Conservation (phyloP, 1,140 invertebrate genomes). For the Polypedilum vanderplanki region DNA sequence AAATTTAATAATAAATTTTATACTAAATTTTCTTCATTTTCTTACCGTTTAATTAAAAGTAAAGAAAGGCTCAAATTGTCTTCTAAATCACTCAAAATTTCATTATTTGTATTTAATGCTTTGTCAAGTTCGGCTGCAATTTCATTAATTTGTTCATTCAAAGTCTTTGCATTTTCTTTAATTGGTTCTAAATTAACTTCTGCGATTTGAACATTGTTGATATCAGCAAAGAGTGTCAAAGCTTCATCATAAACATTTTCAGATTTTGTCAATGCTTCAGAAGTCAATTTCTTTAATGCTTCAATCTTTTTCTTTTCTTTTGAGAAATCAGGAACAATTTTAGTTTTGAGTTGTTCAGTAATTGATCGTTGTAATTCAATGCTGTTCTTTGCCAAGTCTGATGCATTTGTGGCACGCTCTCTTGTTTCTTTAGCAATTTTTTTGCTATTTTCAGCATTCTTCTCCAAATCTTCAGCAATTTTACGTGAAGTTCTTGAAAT, state of each 20-base stretch:
- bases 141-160: slow-evolving; percentile 47
- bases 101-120: slow-evolving; percentile 35
- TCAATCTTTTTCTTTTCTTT: slow-evolving; percentile 59
- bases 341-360: slow-evolving; percentile 56
- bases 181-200: slow-evolving; percentile 62
- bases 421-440: slow-evolving; percentile 69
- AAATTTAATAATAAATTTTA: not conserved
- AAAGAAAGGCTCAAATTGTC: slow-evolving; percentile 57
- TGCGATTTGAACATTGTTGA: slow-evolving; percentile 66
- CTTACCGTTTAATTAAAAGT: slow-evolving; percentile 56
- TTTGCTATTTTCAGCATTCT: slow-evolving; percentile 70
- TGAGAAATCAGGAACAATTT: slow-evolving; percentile 49
- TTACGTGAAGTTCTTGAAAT: slow-evolving; percentile 79
- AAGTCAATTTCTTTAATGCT: slow-evolving; percentile 59
- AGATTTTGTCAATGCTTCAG: slow-evolving; percentile 63
- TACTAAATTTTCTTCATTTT: slow-evolving; percentile 45
- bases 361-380: slow-evolving; percentile 63
- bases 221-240: slow-evolving; percentile 65
- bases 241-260: slow-evolving; percentile 71
- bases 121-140: slow-evolving; percentile 35
- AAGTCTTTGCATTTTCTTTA: slow-evolving; percentile 55
- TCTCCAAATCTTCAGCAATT: slow-evolving; percentile 66
- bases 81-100: slow-evolving; percentile 38
- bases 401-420: slow-evolving; percentile 74
- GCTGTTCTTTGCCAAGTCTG: slow-evolving; percentile 71